Percentiles rank a stretch among this genome's conserved stretches.
These are phyloP conservation scores for Cenopis cana DNA, from an alignment of 2,888 invertebrate species.

Conservation along the genomic window DNA sequence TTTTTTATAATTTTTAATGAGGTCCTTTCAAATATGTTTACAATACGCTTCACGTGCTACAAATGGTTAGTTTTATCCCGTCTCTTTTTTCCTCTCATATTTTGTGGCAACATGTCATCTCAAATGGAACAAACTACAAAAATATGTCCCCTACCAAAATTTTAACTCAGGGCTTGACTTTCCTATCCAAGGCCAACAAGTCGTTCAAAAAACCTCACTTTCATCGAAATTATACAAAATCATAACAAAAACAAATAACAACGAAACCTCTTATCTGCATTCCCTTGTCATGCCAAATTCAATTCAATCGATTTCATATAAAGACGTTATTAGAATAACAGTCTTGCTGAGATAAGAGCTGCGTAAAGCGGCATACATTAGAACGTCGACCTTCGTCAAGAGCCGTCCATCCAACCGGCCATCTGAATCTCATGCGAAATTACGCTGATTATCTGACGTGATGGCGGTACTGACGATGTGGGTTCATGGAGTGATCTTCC, in stretches of 20 bases:
- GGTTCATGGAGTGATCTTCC: constrained; percentile 17
- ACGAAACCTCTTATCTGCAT: neutral
- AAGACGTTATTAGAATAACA: no score
- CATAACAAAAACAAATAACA: neutral
- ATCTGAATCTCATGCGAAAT: constrained; percentile 26
- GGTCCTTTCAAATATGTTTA: no score
- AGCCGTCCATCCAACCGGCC: constrained; percentile 12
- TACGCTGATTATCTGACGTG: constrained; percentile 21
- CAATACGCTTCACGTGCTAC: no score
- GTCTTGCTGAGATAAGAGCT: neutral
- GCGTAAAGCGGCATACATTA: neutral
- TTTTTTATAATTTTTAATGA: no score
- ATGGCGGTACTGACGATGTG: constrained; percentile 22
- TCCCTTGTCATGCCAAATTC: neutral
- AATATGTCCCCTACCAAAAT: neutral
- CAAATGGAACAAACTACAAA: no score
- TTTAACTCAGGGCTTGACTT: neutral
- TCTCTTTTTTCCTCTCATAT: no score
- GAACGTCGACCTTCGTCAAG: constrained; percentile 25
- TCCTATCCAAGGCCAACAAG: neutral
- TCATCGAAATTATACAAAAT: neutral
- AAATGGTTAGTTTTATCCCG: no score
- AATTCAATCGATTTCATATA: neutral
- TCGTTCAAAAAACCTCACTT: neutral
- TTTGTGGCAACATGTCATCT: no score